These are phyloP conservation scores for Nymphalis urticae DNA, from an alignment of 2,888 invertebrate species.

Conservation along the genomic window DNA sequence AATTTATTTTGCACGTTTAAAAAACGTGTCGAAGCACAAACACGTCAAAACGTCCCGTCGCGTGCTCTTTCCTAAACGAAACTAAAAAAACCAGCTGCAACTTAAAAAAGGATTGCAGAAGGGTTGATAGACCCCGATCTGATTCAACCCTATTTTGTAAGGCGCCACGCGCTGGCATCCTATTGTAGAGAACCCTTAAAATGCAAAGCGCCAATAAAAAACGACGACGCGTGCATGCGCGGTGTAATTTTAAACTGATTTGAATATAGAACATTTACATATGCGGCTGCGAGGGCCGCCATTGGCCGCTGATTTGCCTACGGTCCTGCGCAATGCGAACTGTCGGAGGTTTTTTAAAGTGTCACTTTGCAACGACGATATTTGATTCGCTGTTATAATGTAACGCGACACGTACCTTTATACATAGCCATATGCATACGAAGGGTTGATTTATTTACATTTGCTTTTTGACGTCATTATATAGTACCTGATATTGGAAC, in stretches of 20 bases:
- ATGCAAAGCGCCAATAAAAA: constrained; percentile 77
- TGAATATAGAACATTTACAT: constrained; percentile 79
- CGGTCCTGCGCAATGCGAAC: constrained; percentile 64
- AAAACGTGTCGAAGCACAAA: constrained; percentile 47
- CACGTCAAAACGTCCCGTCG: constrained; percentile 56
- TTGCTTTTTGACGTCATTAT: background rate
- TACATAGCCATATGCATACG: constrained; percentile 25
- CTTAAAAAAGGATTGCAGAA: constrained; percentile 69
- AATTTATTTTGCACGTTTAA: constrained; percentile 14
- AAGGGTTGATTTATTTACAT: constrained; percentile 7
- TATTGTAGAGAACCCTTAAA: constrained; percentile 53
- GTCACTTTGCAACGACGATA: constrained; percentile 52
- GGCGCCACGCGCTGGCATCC: constrained; percentile 46
- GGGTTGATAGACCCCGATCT: constrained; percentile 55
- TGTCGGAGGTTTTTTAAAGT: constrained; percentile 57
- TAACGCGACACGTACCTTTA: constrained; percentile 15
- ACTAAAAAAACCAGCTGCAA: constrained; percentile 71
- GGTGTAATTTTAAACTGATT: constrained; percentile 78
- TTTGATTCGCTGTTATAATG: constrained; percentile 64
- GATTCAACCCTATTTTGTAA: constrained; percentile 53
- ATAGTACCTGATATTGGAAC: background rate
- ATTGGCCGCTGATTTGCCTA: constrained; percentile 69
- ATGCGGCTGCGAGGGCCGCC: constrained; percentile 50
- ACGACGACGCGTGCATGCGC: constrained; percentile 76
- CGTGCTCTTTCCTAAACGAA: constrained; percentile 57